A percentile compares a stretch with the other conserved stretches of the same genome.
Evolutionary conservation across 1,140 invertebrate species (phyloP).

Genomic region (Psix sp.): DNA sequence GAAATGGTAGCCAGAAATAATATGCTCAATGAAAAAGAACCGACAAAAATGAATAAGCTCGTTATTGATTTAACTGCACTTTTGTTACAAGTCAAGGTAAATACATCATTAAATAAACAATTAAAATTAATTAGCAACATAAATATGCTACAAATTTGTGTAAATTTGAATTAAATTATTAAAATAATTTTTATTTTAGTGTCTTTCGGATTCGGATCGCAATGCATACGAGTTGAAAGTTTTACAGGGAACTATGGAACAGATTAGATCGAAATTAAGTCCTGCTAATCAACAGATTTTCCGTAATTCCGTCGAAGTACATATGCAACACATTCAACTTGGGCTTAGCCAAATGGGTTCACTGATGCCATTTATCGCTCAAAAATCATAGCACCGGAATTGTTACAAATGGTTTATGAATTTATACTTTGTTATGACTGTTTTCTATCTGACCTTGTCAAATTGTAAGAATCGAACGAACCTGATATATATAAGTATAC

Average conservation of each 20-base stretch:
- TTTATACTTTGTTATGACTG: constrained; percentile 38
- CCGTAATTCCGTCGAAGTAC: constrained; percentile 93
- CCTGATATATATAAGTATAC: no score
- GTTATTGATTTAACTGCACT: constrained; percentile 93
- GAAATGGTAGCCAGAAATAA: constrained; percentile 89
- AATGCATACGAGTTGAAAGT: constrained; percentile 95
- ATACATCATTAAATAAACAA: constrained; percentile 16
- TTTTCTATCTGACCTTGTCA: constrained; percentile 16
- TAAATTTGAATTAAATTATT: constrained; percentile 65
- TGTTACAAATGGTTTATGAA: constrained; percentile 30
- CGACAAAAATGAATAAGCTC: constrained; percentile 84
- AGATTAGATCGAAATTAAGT: constrained; percentile 89
- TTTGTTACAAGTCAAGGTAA: constrained; percentile 93
- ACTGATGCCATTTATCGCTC: constrained; percentile 73
- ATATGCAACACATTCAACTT: constrained; percentile 94
- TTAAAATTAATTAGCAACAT: no score
- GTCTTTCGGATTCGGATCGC: constrained; percentile 91
- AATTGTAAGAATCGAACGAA: constrained; percentile 14
- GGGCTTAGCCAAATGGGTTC: constrained; percentile 82
- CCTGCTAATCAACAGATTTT: constrained; percentile 89
- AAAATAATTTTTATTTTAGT: constrained; percentile 76
- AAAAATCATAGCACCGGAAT: constrained; percentile 69
- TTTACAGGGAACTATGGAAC: constrained; percentile 92
- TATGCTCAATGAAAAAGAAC: constrained; percentile 77
- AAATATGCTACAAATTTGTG: constrained; percentile 95